Evolutionary conservation across 2,888 invertebrate genomes (phyloP).

Genomic region (Pegoplata infirma): DNA sequence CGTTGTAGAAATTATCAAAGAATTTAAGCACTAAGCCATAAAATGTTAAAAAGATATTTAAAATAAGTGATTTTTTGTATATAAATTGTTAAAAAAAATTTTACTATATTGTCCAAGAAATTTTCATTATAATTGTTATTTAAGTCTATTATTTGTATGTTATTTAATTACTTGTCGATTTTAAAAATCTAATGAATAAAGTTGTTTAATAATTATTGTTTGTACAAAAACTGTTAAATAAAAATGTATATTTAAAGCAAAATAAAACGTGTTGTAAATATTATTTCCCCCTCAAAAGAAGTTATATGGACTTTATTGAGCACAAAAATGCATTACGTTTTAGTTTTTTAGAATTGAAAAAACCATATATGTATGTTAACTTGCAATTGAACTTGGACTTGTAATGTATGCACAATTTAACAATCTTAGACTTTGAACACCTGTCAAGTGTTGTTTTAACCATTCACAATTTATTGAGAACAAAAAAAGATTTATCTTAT

Average conservation of each 20-base stretch:
- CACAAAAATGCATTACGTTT: not conserved
- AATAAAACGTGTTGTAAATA: not conserved
- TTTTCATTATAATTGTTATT: conserved; percentile 6
- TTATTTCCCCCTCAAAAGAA: not conserved
- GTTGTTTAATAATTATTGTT: conserved; percentile 12
- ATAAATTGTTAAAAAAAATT: conserved; percentile 11
- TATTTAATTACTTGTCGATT: conserved; percentile 13
- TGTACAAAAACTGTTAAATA: conserved; percentile 18
- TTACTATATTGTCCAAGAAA: conserved; percentile 10
- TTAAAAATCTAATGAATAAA: conserved; percentile 11
- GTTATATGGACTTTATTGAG: not conserved
- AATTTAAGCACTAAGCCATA: conserved; percentile 65
- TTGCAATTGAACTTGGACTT: not conserved
- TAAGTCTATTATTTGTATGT: conserved; percentile 8
- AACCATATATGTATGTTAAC: not conserved
- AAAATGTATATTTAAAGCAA: conserved; percentile 25
- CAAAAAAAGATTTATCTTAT: not conserved
- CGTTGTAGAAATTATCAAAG: conserved; percentile 80
- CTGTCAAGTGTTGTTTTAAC: conserved; percentile 23
- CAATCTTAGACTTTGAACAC: not conserved
- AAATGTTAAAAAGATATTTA: not conserved
- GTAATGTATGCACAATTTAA: not conserved
- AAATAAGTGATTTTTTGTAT: conserved; percentile 7
- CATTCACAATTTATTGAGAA: not conserved
- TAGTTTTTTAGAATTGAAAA: too few species aligned